Evolutionary conservation across 2,888 invertebrate genomes (phyloP), one percentile per base, ranked within the genome.

Genomic region (Drosophila hamatofila): DNA sequence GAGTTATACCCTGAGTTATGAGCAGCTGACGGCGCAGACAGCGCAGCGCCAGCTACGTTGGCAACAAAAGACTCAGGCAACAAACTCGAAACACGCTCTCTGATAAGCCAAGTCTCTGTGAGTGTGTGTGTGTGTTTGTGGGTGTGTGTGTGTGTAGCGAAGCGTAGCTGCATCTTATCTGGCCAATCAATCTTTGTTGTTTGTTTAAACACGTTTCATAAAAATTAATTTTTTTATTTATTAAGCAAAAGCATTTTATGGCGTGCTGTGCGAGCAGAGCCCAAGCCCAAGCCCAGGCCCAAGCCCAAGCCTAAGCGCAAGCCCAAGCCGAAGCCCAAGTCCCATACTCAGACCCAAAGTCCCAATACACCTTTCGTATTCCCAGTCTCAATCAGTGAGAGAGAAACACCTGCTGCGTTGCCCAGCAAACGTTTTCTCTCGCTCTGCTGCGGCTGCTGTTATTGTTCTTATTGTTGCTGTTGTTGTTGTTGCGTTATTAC

Each of bases 381-480:
- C 25, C 30, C 57, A 71, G 39, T 51, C 27, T 14, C 69, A 48
- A 25, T 37, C 33, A 18, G 35, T 37, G 57, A 58, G 72, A 72
- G 72, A 72, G 65, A 80, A 86, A 78, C 91, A 91, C 91, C 91
- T 91, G 91, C 91, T 91, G 91, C 83, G 91, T 70, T 86, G 56
- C 73, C 72, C 66, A 49, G 58, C 79, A 44, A 74, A 66, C 33
- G 60, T 77, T 70, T 78, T 69, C 70, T 70, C 66, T 78, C 61
- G 8, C 35, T 60, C 41, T 68, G 60, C 62, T 62, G 71, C 63
- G 65, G 69, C 51, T 59, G 48, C 46, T 63, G 44, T 16, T 68
- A 46, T 21, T 71, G 35, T 37, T 44, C 8, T 44, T 44, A 7
- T 7, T 65, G 23, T 62, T 69, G 44, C 12, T 66, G 51, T 56